Evolutionary conservation across 2,113 vertebrate genomes (phyloP), one percentile per base, ranked within the genome.

Genomic region (Psittacus erithacus): DNA sequence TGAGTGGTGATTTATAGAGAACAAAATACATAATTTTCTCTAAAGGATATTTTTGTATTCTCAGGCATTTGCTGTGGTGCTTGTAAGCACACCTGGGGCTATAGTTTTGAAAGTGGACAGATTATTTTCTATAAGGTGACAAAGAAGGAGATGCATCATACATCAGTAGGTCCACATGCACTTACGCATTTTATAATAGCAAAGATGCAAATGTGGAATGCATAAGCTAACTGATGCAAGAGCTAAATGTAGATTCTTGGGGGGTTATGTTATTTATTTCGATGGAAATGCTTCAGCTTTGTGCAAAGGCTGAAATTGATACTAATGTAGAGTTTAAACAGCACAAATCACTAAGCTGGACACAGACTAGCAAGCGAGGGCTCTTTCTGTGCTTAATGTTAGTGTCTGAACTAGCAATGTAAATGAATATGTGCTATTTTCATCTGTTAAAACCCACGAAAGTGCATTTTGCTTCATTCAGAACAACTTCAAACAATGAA

Each of bases 361-460:
- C 82, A 64, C 63, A 74, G 81, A 35, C 77, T 79, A 91, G 85
- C 62, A 97, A 95, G 91, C 75, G 77, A 77, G 43, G 91, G 78
- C 27, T 82, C 87, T 94, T 95, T 93, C 46, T 65, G 50, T 80
- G 82, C 91, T 97, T 97, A 95, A 91, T 97, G 94, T 64, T 88
- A 52, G 63, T 31, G 18, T 91, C 91, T 95, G 81, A 86, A 60
- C 63, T 73, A 86, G 67, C 67, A 84, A 31, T 25, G 23, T 86
- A 87, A 88, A 97, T 97, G 91, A 97, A 95, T 97, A 97, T 97
- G 97, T 93, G 96, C 92, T 47, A 55, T 95, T 97, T 96, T 95
- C 93, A 95, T 97, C 93, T 94, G 86, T 92, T 93, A 97, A 97
- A 96, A 35, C 74, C 89, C 60, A 79, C 89, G 89, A 87, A 97